Conservation (phyloP, 2,113 vertebrate species). For the Passer montanus region DNA sequence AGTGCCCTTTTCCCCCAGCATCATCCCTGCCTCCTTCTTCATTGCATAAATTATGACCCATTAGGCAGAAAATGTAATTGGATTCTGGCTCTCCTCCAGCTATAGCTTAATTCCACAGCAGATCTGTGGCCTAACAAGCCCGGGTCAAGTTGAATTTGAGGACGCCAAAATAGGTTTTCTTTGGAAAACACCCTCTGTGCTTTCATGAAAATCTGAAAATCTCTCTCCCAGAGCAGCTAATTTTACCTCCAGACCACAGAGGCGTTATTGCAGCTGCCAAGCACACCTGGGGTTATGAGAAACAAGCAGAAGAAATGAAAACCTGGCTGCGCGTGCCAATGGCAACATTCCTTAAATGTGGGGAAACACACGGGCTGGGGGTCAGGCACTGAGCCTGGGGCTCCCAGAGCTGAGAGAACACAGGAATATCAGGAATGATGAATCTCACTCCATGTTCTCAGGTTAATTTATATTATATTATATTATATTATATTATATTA, state of each 20-base stretch:
- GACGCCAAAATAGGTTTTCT: not conserved
- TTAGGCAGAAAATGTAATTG: constrained; percentile 28
- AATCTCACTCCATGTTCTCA: no score
- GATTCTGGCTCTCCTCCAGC: constrained; percentile 29
- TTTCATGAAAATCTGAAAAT: not conserved
- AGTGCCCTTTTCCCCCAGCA: not conserved
- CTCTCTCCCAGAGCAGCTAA: not conserved
- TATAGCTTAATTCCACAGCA: not conserved
- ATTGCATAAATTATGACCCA: constrained; percentile 26
- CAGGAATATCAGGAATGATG: accelerated
- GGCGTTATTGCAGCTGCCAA: not conserved
- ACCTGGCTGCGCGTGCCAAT: not conserved
- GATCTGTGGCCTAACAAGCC: not conserved
- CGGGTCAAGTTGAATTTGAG: constrained; percentile 44
- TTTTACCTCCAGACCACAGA: not conserved
- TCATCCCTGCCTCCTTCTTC: not conserved
- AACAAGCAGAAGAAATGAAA: not conserved
- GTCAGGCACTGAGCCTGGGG: accelerated
- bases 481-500: no score
- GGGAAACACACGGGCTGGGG: accelerated
- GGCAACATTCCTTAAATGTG: not conserved
- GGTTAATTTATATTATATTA: no score
- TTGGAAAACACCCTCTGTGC: not conserved
- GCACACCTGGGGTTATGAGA: not conserved
- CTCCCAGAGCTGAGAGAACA: not conserved